Base-by-base conservation (phyloP, 2,888 invertebrate species). In the Dexiosoma caninum region DNA sequence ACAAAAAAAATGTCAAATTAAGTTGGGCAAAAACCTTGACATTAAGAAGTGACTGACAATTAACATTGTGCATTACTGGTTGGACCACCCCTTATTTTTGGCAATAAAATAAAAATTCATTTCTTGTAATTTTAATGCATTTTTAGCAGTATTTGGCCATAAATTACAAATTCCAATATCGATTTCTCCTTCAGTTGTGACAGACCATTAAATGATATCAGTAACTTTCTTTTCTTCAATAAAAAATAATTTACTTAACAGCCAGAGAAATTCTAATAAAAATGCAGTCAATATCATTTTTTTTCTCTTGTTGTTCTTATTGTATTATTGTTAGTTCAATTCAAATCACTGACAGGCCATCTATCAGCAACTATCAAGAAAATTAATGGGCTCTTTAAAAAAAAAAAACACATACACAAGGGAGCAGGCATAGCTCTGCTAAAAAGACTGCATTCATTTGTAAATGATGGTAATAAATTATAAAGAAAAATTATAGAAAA, bases 301-400 rank as follows among this genome's bases (percentile, higher is more conserved):
- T 37, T 57, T 66, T 37, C 30, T 3, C 8, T 21, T 19, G 35
- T 46, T n/a, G 42, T 53, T 55, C n/a, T n/a, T n/a, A n/a, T 64
- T 37, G 5, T 32, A 1, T 46, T 44, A 27, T 53, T 53, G 14
- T 57, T 40, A 35, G 19, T 59, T 53, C 60, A 44, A 66, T 71
- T 70, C 69, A 64, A 79, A 79, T 75, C 70, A 70, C 74, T 66
- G 75, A 64, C 75, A 64, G 69, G 51, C 35, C 79, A 79, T 79
- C 79, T 75, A 79, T 79, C 79, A 75, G 75, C 79, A 46, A 53
- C 40, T 66, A 75, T 69, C 74, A 67, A 32, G 32, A 55, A 74
- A 79, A 75, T 79, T 79, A 74, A 70, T 75, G 70, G 69, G n/a
- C 32, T 67, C 59, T 55, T 64, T 9, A n/a, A n/a, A n/a, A n/a